Evolutionary conservation across 2,888 invertebrate genomes (phyloP).

Genomic region (Pammene fasciana): DNA sequence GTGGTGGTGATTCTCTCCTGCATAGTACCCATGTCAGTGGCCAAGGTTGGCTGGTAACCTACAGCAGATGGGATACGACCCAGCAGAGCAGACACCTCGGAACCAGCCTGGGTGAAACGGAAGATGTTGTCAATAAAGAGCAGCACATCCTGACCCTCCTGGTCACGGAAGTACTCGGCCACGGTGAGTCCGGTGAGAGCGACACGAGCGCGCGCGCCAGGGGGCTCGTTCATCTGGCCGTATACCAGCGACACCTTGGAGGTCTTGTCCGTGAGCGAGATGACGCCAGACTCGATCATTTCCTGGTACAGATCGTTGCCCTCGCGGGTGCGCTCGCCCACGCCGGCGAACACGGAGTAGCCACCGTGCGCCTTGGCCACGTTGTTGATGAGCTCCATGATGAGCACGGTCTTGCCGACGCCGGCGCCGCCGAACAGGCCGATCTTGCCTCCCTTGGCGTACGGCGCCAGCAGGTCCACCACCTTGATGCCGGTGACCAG

Average conservation of each 20-base stretch:
- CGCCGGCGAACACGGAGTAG: slow-evolving; percentile 98
- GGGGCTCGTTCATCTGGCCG: slow-evolving; percentile 99
- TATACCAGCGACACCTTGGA: slow-evolving; percentile 97
- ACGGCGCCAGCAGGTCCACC: slow-evolving; percentile 95
- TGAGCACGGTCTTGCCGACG: slow-evolving; percentile 97
- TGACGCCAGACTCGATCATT: slow-evolving; percentile 98
- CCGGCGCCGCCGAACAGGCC: slow-evolving; percentile 97
- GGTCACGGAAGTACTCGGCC: slow-evolving; percentile 97
- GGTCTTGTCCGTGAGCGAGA: slow-evolving; percentile 93
- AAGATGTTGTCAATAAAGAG: slow-evolving; percentile 99
- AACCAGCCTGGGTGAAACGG: slow-evolving; percentile 96
- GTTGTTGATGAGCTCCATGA: slow-evolving; percentile 98
- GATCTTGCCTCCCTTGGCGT: slow-evolving; percentile 97
- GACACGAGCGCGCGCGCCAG: slow-evolving; percentile 97
- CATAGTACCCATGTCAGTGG: slow-evolving; percentile 99
- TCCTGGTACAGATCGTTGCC: slow-evolving; percentile 98
- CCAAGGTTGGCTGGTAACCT: slow-evolving; percentile 98
- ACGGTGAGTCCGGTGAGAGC: slow-evolving; percentile 96
- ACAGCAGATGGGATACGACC: slow-evolving; percentile 98
- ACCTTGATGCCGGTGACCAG: slow-evolving; percentile 97
- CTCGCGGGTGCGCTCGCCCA: slow-evolving; percentile 98
- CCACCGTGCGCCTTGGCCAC: slow-evolving; percentile 98
- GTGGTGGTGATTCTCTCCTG: slow-evolving; percentile 98
- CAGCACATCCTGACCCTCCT: slow-evolving; percentile 97
- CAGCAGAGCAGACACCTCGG: slow-evolving; percentile 94